Conservation (phyloP, 2,888 invertebrate species). For the Zaprionus obscuricornis region DNA sequence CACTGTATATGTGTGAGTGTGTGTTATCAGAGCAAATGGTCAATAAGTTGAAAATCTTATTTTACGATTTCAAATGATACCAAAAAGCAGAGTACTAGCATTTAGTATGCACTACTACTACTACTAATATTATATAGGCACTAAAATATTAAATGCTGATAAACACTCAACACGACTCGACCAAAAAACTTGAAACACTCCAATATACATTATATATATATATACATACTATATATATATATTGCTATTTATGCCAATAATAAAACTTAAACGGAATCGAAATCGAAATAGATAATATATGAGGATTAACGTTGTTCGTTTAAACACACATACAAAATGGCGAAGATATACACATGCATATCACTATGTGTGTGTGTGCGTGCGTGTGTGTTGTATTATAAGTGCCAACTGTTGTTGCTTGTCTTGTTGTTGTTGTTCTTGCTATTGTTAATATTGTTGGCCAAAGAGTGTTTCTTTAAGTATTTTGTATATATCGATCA, state of each 20-base stretch:
- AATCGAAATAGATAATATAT: conserved; percentile 58
- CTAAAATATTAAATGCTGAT: conserved; percentile 61
- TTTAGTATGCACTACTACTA: no score
- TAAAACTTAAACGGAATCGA: conserved; percentile 48
- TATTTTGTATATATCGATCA: conserved; percentile 57
- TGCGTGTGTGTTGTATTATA: no score
- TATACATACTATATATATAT: no score
- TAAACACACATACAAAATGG: conserved; percentile 40
- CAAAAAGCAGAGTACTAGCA: conserved; percentile 58
- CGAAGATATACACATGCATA: conserved; percentile 35
- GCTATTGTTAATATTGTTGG: neutral
- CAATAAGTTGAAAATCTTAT: conserved; percentile 78
- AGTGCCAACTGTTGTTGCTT: no score
- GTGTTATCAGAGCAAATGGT: conserved; percentile 62
- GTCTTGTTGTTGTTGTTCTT: conserved; percentile 10
- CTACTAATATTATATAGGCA: no score
- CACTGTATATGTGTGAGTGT: conserved; percentile 18
- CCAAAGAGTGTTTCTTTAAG: conserved; percentile 27
- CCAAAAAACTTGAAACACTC: conserved; percentile 21
- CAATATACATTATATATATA: conserved; percentile 36
- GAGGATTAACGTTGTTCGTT: conserved; percentile 57
- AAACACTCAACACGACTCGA: conserved; percentile 32
- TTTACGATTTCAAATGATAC: conserved; percentile 77
- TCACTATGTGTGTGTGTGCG: no score
- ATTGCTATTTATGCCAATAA: conserved; percentile 67